phyloP scores from a whole-genome alignment of 2,888 invertebrate species.

The Acronicta alni region DNA sequence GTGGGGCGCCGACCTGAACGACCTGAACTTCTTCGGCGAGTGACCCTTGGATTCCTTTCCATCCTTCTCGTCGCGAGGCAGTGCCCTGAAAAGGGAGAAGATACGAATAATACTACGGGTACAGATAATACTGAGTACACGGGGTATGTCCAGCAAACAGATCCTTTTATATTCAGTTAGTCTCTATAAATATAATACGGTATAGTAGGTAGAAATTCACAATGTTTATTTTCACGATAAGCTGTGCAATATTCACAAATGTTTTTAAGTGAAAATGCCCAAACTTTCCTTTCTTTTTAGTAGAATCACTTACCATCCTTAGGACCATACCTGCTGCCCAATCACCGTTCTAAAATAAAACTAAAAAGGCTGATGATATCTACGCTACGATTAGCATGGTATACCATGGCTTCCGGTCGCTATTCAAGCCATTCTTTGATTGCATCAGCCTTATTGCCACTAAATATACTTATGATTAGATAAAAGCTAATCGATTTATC shows the following conservation, averaged over 20 bases:
- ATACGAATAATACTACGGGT: not conserved
- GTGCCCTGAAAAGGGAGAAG: conserved; percentile 88
- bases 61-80: conserved; percentile 96
- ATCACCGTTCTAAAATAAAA: conserved; percentile 28
- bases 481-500: conserved; percentile 62
- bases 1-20: conserved; percentile 89
- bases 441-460: conserved; percentile 77
- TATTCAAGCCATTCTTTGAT: conserved; percentile 81
- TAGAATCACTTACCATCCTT: conserved; percentile 30
- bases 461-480: conserved; percentile 65
- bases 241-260: conserved; percentile 7
- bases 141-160: too few relatives aligned
- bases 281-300: not conserved
- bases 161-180: too few relatives aligned
- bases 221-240: not conserved
- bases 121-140: not conserved
- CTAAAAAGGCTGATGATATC: conserved; percentile 67
- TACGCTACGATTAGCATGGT: conserved; percentile 71
- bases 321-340: conserved; percentile 2
- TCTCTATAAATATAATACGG: too few relatives aligned
- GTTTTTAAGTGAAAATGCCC: not conserved
- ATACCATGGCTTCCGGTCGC: conserved; percentile 68
- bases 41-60: conserved; percentile 94
- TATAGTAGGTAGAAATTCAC: not conserved
- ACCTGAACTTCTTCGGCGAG: conserved; percentile 91